phyloP scores from a whole-genome alignment of 2,888 invertebrate genomes.

The Pyrocoelia pectoralis region DNA sequence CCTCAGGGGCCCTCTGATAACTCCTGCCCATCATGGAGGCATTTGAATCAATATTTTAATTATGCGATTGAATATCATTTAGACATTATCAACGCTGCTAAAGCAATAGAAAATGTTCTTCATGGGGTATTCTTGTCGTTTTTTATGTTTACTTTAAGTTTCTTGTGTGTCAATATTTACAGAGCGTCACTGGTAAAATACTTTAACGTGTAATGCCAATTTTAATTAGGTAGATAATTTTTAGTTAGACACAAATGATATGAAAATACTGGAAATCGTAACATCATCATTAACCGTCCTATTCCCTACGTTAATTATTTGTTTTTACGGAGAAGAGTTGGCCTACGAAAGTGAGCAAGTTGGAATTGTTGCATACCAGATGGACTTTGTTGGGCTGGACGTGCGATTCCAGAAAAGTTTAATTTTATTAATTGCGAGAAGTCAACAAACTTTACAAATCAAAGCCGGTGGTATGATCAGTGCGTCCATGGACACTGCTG shows the following conservation, averaged over 20 bases:
- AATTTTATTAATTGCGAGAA: slow-evolving; percentile 13
- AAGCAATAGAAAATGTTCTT: slow-evolving; percentile 29
- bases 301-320: slow-evolving; percentile 3
- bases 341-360: slow-evolving; percentile 1
- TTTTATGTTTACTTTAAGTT: slow-evolving; percentile 2
- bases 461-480: slow-evolving; percentile 5
- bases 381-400: slow-evolving; percentile 9
- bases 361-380: background rate
- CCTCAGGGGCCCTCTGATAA: background rate
- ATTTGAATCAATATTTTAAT: background rate
- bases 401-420: slow-evolving; percentile 7
- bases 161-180: slow-evolving; percentile 2
- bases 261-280: background rate
- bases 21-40: background rate
- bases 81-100: slow-evolving; percentile 26
- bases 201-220: background rate
- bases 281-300: background rate
- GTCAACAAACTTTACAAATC: background rate
- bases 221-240: background rate
- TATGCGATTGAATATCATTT: slow-evolving; percentile 30
- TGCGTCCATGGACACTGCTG: background rate
- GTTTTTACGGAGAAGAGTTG: slow-evolving; percentile 14
- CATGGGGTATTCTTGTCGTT: slow-evolving; percentile 14
- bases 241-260: background rate
- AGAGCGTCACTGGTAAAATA: slow-evolving; percentile 9